phyloP scores from a whole-genome alignment of 1,140 invertebrate species.

The Ylistrum balloti region DNA sequence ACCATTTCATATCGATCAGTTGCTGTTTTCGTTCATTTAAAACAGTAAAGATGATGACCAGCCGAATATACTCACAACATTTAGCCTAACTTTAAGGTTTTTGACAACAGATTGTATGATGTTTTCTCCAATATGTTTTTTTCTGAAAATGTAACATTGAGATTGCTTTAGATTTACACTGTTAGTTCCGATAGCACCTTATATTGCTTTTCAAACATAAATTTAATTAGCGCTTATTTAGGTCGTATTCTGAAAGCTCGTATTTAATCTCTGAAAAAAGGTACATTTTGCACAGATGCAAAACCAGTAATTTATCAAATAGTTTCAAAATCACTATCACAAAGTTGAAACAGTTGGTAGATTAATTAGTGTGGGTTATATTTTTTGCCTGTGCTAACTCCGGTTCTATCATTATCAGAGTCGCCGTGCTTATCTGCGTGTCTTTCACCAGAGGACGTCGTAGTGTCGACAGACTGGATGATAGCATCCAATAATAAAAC shows the following conservation, averaged over 20 bases:
- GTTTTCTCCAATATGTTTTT: too few relatives aligned
- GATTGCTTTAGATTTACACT: too few relatives aligned
- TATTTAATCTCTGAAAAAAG: too few relatives aligned
- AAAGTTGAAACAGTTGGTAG: background rate
- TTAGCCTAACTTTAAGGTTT: too few relatives aligned
- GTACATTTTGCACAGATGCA: background rate
- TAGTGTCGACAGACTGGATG: background rate
- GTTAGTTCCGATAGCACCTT: too few relatives aligned
- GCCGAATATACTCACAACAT: too few relatives aligned
- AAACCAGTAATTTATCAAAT: background rate
- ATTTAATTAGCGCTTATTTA: too few relatives aligned
- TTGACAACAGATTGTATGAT: too few relatives aligned
- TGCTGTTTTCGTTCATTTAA: background rate
- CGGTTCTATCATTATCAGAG: background rate
- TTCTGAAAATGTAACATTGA: too few relatives aligned
- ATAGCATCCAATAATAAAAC: background rate
- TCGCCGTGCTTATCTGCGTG: background rate
- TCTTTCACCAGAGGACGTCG: background rate
- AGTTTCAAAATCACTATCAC: background rate
- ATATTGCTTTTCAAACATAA: too few relatives aligned
- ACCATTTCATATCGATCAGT: too few relatives aligned
- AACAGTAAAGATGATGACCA: background rate
- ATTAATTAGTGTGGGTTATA: background rate
- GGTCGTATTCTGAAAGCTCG: too few relatives aligned
- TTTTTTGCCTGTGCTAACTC: background rate